phyloP scores from a whole-genome alignment of 2,888 invertebrate genomes.

The Aspidiotus rigidus region DNA sequence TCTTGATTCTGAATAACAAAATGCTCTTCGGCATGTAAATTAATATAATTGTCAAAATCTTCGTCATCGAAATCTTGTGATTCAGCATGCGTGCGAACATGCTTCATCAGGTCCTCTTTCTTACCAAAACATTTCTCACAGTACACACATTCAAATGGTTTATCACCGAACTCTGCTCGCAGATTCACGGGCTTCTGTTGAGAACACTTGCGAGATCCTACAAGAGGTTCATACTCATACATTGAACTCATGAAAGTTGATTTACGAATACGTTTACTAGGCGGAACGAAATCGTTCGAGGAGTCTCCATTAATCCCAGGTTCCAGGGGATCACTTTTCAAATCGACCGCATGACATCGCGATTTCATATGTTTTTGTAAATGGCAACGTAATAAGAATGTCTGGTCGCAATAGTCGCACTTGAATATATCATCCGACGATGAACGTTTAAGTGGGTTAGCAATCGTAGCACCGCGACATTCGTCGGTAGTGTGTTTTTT shows the following conservation, averaged over 20 bases:
- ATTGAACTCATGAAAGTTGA: background rate
- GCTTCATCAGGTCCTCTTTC: slow-evolving; percentile 14
- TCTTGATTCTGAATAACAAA: background rate
- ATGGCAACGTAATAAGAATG: background rate
- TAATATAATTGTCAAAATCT: background rate
- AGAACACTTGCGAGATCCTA: background rate
- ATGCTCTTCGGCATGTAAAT: background rate
- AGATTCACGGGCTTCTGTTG: background rate
- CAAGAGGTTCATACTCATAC: background rate
- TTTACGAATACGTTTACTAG: background rate
- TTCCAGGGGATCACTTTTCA: background rate
- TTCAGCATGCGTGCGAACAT: background rate
- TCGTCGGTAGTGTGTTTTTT: background rate
- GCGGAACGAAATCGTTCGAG: background rate
- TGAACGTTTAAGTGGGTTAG: background rate
- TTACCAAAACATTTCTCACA: slow-evolving; percentile 23
- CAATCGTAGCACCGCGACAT: background rate
- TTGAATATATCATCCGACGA: background rate
- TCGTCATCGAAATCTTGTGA: background rate
- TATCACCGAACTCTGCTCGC: background rate
- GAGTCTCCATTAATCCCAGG: background rate
- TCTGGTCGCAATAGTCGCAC: slow-evolving; percentile 12
- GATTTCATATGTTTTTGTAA: slow-evolving; percentile 3
- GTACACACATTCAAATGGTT: slow-evolving; percentile 20
- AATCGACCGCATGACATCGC: background rate